phyloP scores from a whole-genome alignment of 2,888 invertebrate genomes.

The Cacoxenus indagator region DNA sequence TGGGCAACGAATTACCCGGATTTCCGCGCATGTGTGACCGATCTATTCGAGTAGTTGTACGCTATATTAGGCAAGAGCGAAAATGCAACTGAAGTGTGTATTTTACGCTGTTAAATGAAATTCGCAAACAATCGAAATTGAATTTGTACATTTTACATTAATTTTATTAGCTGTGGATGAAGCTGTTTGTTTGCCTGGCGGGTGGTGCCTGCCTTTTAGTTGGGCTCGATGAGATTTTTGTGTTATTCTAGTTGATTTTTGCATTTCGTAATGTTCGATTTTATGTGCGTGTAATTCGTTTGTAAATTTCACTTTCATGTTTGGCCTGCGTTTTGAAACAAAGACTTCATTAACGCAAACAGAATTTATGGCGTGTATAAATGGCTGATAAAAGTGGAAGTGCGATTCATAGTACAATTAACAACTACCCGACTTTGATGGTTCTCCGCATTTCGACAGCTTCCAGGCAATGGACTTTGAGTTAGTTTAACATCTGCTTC shows the following conservation, averaged over 20 bases:
- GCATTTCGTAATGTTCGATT: conserved; percentile 12
- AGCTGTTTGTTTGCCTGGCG: neutral
- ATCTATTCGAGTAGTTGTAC: conserved; percentile 8
- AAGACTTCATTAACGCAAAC: conserved; percentile 2
- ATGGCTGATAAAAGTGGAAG: conserved; percentile 6
- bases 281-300: neutral
- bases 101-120: conserved; percentile 40
- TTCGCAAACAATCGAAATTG: conserved; percentile 58
- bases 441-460: no score
- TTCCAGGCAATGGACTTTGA: no score
- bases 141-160: conserved; percentile 49
- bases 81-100: conserved; percentile 1
- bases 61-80: neutral
- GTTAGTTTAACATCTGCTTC: no score
- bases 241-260: neutral
- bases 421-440: no score
- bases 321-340: conserved; percentile 8
- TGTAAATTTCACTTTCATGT: conserved; percentile 14
- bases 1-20: conserved; percentile 49
- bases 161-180: conserved; percentile 24
- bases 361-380: conserved; percentile 1
- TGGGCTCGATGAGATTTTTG: neutral
- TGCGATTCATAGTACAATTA: no score
- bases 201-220: neutral
- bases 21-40: conserved; percentile 51